Evolutionary conservation across 2,113 vertebrate genomes (phyloP).

Genomic region (Eupsittula cactorum): DNA sequence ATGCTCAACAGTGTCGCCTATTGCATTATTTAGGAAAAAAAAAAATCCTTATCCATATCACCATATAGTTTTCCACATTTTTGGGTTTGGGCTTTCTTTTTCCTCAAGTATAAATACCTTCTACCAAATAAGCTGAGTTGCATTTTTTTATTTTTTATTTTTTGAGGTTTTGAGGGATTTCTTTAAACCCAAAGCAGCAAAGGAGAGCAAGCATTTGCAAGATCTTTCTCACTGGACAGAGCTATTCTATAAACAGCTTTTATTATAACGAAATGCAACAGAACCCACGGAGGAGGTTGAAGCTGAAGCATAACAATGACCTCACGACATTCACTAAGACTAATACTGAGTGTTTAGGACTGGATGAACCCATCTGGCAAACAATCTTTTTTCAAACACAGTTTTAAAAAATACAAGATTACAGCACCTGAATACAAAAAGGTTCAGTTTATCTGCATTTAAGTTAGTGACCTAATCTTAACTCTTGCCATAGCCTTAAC

Average conservation of each 20-base stretch:
- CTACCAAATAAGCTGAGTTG: background rate
- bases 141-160: background rate
- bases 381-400: background rate
- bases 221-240: background rate
- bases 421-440: background rate
- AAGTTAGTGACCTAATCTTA: background rate
- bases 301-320: background rate
- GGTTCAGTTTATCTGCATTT: background rate
- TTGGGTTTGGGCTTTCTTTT: background rate
- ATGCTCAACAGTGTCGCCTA: background rate
- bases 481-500: background rate
- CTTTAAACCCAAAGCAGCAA: background rate
- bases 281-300: background rate
- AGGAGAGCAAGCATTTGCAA: background rate
- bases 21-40: background rate
- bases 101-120: background rate
- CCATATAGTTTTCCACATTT: background rate
- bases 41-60: background rate
- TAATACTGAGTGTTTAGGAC: background rate
- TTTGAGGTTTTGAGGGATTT: too few species aligned
- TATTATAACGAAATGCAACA: background rate
- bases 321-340: background rate
- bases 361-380: background rate
- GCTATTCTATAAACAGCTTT: background rate
- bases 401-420: background rate